Base-by-base conservation (phyloP, 2,888 invertebrate genomes). In the Agonopterix arenella region DNA sequence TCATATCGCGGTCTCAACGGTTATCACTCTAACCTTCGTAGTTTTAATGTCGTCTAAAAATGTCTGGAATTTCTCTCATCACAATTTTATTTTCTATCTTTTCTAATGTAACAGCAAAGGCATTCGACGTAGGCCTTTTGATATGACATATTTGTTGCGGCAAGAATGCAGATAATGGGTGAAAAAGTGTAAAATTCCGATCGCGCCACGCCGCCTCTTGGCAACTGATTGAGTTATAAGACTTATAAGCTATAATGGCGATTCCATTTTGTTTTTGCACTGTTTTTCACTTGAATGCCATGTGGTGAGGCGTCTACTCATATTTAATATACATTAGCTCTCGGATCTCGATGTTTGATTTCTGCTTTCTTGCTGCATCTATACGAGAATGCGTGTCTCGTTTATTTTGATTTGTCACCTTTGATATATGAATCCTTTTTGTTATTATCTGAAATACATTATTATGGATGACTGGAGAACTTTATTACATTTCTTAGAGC, bases 181-280 rank as follows among this genome's bases (percentile, higher is more conserved):
- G 74, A 81, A 84, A 84, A 85, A 84, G 77, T 83, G 76, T 79
- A 77, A 81, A 84, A 86, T 88, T 82, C 83, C 83, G 75, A 75
- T 73, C 77, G 70, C 62, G 70, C 70, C 66, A 57, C 65, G 58
- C 71, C 71, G 66, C 64, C 65, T 64, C 66, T 72, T 66, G 67
- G 53, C 67, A 57, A 67, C 75, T 85, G 85, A 86, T 88, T 86
- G 86, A 86, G 86, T 88, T 86, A 88, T 88, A 84, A 85, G 79
- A 86, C 86, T 88, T 86, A 88, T 88, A 84, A 85, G 80, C 80
- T 82, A 83, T 83, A 84, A 85, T 84, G 80, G 81, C 81, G 70
- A 79, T 75, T 78, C 77, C 79, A 80, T 78, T 77, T 73, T 69
- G 83, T 85, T 86, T 84, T 85, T 85, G 82, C 77, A 66, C 64